Base-by-base conservation (phyloP, 2,888 invertebrate species). In the Lamellibrachia columna region DNA sequence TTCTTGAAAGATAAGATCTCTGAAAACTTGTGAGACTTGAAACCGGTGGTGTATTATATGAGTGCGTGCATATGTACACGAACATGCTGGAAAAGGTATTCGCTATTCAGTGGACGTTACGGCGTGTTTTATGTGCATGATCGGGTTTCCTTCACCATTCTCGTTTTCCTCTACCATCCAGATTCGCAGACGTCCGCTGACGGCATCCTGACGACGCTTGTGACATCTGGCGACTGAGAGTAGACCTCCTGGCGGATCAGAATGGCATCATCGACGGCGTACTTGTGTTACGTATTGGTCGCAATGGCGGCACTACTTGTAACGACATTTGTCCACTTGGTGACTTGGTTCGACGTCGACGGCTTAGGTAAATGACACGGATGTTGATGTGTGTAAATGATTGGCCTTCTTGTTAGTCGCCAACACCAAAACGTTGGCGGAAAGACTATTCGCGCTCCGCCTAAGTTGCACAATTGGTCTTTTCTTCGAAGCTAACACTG, bases 281-380 rank as follows among this genome's bases (percentile, higher is more conserved):
- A 22, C 75, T 6, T 75, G 75, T 75, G 75, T 22, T 75, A 75
- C 75, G 7, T 75, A 6, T 6, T 75, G 6, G 1, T 75, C 22
- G 22, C 75, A 75, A 75, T 75, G 75, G 11, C 22, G 75, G 11
- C 75, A 3, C 75, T 75, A n/a, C 22, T 75, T n/a, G 75, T 75
- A n/a, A 75, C 75, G 75, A n/a, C 75, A 22, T 75, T 75, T n/a
- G 75, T 75, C 75, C 75, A 75, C 75, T 22, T 75, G 75, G 75
- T 75, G 75, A 22, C 75, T 15, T 75, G 75, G 75, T 75, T 75
- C 75, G 75, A 75, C 75, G 6, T 75, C 75, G 75, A 75, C 22
- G n/a, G n/a, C 22, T 75, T 75, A 11, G 75, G 75, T 75, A 75
- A 75, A 75, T 22, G 75, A 75, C 11, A 40, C 75, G 22, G 22